Percentiles rank a stretch among this genome's conserved stretches.
Evolutionary conservation across 2,113 vertebrate species (phyloP).

Genomic region (Notarius quadriscutis): DNA sequence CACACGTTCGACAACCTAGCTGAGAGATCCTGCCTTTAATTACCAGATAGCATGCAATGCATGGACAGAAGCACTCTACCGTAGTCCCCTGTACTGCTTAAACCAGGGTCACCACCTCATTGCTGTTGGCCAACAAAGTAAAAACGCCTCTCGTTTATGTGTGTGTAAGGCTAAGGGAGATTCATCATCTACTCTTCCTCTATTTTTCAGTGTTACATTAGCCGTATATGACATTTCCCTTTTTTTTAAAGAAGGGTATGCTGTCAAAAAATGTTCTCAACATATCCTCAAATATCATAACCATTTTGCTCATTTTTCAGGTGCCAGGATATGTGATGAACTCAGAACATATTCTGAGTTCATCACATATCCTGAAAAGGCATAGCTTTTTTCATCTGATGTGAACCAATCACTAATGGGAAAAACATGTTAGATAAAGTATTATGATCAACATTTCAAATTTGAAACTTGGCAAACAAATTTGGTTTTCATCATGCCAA

Average conservation of each 20-base stretch:
- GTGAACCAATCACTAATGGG: background rate
- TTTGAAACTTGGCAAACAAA: background rate
- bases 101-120: conserved; percentile 56
- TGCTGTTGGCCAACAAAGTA: conserved; percentile 54
- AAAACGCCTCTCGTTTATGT: conserved; percentile 51
- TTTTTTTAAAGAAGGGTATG: background rate
- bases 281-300: background rate
- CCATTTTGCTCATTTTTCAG: background rate
- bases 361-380: background rate
- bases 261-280: background rate
- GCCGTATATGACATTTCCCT: background rate
- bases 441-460: background rate
- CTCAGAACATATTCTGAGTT: background rate
- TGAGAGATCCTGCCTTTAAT: conserved; percentile 65
- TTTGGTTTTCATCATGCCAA: background rate
- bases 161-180: conserved; percentile 47
- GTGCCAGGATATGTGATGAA: background rate
- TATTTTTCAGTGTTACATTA: background rate
- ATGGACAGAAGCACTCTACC: conserved; percentile 50
- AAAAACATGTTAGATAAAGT: background rate
- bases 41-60: conserved; percentile 56
- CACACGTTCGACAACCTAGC: conserved; percentile 20
- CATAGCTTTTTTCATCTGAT: background rate
- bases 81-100: conserved; percentile 33
- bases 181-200: background rate